These are phyloP conservation scores for Eilema griseolum DNA, from an alignment of 2,888 invertebrate species.

Conservation along the genomic window DNA sequence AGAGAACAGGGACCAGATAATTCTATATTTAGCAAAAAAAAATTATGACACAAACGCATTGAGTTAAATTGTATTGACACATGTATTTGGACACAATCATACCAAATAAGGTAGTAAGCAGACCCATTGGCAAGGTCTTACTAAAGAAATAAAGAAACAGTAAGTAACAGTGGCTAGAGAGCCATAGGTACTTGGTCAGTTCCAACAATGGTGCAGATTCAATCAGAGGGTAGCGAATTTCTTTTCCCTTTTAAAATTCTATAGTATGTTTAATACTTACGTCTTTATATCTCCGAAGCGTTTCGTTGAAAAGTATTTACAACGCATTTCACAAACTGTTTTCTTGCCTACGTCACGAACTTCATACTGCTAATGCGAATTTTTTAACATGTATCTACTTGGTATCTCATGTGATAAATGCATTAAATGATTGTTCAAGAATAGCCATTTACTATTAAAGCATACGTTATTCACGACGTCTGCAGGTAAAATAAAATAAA, in stretches of 20 bases:
- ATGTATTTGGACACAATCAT: no score
- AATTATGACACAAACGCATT: no score
- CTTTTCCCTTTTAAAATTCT: no score
- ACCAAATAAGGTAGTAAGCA: background rate
- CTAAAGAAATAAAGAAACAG: background rate
- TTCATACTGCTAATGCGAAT: background rate
- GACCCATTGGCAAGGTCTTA: background rate
- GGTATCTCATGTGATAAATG: no score
- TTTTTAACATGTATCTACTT: background rate
- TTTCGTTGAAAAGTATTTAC: background rate
- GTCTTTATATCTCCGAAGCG: background rate
- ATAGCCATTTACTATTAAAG: background rate
- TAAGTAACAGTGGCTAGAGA: no score
- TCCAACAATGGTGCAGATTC: no score
- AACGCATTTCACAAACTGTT: background rate
- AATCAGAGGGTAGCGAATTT: no score
- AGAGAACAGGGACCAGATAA: background rate
- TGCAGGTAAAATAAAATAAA: background rate
- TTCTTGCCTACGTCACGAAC: background rate
- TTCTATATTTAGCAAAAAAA: background rate
- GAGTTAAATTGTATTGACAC: no score
- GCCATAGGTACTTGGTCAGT: no score
- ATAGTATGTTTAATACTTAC: no score
- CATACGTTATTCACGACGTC: background rate
- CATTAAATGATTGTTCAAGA: no score